Conservation (phyloP, 2,113 vertebrate species). For the Columbina picui region DNA sequence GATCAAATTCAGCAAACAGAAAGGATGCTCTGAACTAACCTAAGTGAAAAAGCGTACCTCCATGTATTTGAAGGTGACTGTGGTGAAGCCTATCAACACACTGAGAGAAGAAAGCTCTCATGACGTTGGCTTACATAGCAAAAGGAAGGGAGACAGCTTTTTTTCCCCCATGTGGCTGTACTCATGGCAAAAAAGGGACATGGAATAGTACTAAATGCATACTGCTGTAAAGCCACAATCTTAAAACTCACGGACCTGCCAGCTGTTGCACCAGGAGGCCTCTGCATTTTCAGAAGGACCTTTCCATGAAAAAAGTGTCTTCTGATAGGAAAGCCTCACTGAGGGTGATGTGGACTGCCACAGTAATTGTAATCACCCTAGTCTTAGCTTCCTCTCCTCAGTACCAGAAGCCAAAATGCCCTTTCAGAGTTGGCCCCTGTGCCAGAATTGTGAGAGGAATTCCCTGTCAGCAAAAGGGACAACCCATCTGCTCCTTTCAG, state of each 20-base stretch:
- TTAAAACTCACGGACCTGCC: background rate
- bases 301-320: background rate
- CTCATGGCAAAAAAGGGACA: background rate
- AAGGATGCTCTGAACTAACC: background rate
- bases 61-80: background rate
- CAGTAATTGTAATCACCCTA: background rate
- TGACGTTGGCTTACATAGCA: fast-evolving
- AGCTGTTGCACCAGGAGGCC: background rate
- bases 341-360: background rate
- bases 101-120: background rate
- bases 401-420: background rate
- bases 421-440: background rate
- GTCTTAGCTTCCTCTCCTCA: fast-evolving
- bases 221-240: background rate
- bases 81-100: background rate
- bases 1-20: background rate
- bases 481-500: background rate
- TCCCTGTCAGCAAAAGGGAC: background rate
- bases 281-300: background rate
- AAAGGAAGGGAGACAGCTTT: background rate
- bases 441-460: background rate
- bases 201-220: background rate
- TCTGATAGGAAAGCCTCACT: background rate
- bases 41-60: background rate
- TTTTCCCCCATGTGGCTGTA: background rate